phyloP scores from a whole-genome alignment of 1,140 invertebrate species.

The Camponotus floridanus region DNA sequence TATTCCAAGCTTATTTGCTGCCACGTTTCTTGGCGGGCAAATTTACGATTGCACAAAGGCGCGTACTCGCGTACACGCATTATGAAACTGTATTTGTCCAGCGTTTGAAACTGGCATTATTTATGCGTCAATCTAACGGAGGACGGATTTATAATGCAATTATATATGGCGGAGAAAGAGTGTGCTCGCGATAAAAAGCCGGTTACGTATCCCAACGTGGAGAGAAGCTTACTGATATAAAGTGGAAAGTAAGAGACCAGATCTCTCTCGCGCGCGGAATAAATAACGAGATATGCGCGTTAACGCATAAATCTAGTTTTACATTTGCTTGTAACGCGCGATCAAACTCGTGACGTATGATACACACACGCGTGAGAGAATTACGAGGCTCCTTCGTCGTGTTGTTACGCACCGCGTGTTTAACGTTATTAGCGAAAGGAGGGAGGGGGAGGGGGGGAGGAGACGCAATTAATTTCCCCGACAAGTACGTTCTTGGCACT shows the following conservation, averaged over 20 bases:
- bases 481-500: background rate
- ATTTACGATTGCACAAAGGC: conserved; percentile 25
- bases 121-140: conserved; percentile 45
- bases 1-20: conserved; percentile 17
- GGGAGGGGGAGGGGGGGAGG: no score
- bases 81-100: conserved; percentile 38
- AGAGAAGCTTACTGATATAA: conserved; percentile 43
- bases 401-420: background rate
- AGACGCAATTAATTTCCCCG: conserved; percentile 6
- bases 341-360: conserved; percentile 8
- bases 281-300: conserved; percentile 48
- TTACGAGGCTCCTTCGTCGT: background rate
- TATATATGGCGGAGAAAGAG: conserved; percentile 17
- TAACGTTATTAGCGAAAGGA: conserved; percentile 7
- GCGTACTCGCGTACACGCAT: background rate
- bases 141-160: conserved; percentile 59
- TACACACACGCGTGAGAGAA: background rate
- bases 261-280: conserved; percentile 42
- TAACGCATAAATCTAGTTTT: conserved; percentile 48
- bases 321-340: conserved; percentile 6
- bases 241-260: conserved; percentile 52
- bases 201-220: conserved; percentile 20
- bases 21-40: background rate
- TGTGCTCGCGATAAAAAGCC: conserved; percentile 37
- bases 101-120: conserved; percentile 23